phyloP scores from a whole-genome alignment of 2,797 vertebrate species.

The Dendrocincla tyrannina region DNA sequence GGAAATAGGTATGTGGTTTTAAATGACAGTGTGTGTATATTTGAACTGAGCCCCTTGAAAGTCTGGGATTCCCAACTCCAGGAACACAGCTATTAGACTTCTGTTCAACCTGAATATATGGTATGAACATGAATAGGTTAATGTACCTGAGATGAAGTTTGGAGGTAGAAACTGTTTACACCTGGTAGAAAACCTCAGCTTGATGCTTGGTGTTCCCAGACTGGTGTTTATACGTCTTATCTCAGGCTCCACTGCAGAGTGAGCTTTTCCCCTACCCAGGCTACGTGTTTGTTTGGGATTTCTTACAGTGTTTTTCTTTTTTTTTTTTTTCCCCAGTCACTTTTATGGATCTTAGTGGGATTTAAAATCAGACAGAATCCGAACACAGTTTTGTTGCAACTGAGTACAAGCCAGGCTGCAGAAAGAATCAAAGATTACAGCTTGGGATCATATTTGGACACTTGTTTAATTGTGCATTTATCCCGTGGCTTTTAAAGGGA shows the following conservation, averaged over 20 bases:
- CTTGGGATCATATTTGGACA: background rate
- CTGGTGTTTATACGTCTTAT: background rate
- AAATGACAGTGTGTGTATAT: background rate
- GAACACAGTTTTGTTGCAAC: background rate
- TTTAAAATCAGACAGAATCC: background rate
- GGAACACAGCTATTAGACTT: background rate
- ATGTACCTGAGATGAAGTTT: background rate
- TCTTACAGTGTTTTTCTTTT: background rate
- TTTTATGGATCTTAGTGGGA: background rate
- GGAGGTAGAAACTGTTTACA: background rate
- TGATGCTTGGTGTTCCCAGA: background rate
- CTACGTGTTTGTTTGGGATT: background rate
- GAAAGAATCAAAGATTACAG: background rate
- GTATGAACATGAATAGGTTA: background rate
- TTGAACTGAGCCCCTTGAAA: background rate
- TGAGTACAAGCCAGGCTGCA: background rate
- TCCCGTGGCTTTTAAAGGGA: background rate
- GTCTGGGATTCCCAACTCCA: background rate
- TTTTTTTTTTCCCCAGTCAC: background rate
- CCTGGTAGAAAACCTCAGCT: background rate
- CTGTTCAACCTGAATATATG: background rate
- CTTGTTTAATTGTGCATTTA: background rate
- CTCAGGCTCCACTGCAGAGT: background rate
- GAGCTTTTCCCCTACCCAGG: background rate
- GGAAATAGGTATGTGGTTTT: background rate